Evolutionary conservation across 2,113 vertebrate genomes (phyloP), one percentile per base, ranked within the genome.

Genomic region (Conger conger): DNA sequence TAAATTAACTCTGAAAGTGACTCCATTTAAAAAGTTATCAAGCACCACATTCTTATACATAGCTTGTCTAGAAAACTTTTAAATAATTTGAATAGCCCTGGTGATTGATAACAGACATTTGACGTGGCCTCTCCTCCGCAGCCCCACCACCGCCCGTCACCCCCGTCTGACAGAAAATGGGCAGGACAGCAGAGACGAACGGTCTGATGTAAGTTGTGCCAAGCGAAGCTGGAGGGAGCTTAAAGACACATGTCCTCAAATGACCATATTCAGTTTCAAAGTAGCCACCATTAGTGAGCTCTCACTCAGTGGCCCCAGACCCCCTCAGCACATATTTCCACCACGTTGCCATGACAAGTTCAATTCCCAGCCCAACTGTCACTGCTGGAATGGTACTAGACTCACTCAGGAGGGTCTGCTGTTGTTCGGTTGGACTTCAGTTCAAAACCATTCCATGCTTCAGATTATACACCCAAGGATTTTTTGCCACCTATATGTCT

Each of bases 281-380:
- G 92, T 88, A 86, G 92, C 93, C 85, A 90, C 94, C 92, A 93
- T 94, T 92, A 93, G 91, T 77, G 87, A 89, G 93, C 18, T n/a
- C 92, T 94, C 93, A 92, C 93, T 92, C 92, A 92, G 92, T 88
- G 83, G 84, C 87, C 87, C 87, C 86, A 85, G 87, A 90, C 91
- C 89, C 68, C 68, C 68, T 94, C 94, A 87, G 88, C 91, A 90
- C 90, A 90, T 91, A 94, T 91, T 93, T 91, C 78, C 91, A 89
- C 88, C 88, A 86, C 89, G 88, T 89, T 89, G 93, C 92, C 89
- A 91, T 86, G 91, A 92, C 90, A 88, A 87, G 36, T 88, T 91
- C 93, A 94, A 96, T 91, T 95, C 95, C 95, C 94, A 94, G 92
- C 91, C 94, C 95, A 95, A 96, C 95, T 96, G 95, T 95, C 94